These are phyloP conservation scores for Chondrosia reniformis DNA, from an alignment of 37 sponge, comb jelly and placozoan genomes.

Conservation along the genomic window DNA sequence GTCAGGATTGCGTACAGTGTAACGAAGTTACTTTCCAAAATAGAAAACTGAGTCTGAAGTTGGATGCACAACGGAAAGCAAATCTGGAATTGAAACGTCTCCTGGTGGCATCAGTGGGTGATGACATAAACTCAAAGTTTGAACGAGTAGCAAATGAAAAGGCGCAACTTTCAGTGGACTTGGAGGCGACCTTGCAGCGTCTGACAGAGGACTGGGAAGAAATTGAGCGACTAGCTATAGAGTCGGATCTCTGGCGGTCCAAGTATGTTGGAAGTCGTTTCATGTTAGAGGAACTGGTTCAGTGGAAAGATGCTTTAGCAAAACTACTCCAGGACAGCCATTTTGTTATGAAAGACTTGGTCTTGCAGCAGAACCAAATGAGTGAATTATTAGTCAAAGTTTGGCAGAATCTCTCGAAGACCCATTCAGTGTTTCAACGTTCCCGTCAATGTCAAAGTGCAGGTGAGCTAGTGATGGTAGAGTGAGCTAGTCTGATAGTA, in stretches of 20 bases:
- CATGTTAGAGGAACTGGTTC: conserved; percentile 64
- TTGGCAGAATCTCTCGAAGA: no score
- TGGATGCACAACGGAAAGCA: conserved; percentile 7
- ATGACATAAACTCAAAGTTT: conserved; percentile 35
- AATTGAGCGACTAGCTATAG: conserved; percentile 48
- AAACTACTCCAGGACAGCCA: no score
- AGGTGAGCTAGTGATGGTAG: no score
- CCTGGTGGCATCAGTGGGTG: conserved; percentile 68
- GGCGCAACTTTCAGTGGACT: conserved; percentile 20
- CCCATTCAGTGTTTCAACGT: no score
- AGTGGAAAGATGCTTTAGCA: conserved; percentile 30
- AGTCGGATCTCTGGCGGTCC: conserved; percentile 73
- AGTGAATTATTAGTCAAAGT: no score
- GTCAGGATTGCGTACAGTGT: not conserved
- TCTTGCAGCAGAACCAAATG: no score
- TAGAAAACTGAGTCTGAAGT: not conserved
- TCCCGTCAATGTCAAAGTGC: no score
- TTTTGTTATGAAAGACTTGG: no score
- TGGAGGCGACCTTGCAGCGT: conserved; percentile 40
- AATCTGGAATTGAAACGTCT: conserved; percentile 67
- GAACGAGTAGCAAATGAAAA: conserved; percentile 57
- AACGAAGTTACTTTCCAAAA: not conserved
- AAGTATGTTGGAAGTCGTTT: conserved; percentile 67
- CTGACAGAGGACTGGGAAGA: conserved; percentile 50
- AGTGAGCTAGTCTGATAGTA: no score